Percentiles rank a stretch among this genome's conserved stretches.
Evolutionary conservation across 2,113 vertebrate genomes (phyloP).

Genomic region (Esox niger): DNA sequence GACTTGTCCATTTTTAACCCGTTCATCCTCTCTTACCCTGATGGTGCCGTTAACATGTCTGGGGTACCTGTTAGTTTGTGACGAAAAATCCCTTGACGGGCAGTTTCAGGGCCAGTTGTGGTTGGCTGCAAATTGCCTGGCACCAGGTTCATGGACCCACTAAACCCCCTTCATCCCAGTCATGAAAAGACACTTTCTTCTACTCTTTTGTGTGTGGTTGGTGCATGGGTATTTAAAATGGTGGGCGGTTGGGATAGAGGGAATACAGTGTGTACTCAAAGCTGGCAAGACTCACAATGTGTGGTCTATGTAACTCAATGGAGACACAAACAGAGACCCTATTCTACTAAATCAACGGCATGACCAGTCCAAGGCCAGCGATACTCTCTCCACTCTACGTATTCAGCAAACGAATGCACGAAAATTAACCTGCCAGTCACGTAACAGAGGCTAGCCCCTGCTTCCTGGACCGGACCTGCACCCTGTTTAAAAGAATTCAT

Average conservation of each 20-base stretch:
- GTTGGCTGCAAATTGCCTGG: slow-evolving; percentile 49
- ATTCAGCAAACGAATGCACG: slow-evolving; percentile 54
- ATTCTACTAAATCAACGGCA: slow-evolving; percentile 57
- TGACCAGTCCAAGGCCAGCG: slow-evolving; percentile 56
- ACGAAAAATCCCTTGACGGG: slow-evolving; percentile 38
- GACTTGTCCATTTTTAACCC: neutral
- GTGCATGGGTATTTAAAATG: slow-evolving; percentile 44
- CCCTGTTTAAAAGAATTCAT: slow-evolving; percentile 32
- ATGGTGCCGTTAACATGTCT: neutral
- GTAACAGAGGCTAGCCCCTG: slow-evolving; percentile 11
- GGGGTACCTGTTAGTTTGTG: slow-evolving; percentile 43
- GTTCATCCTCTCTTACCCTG: slow-evolving; percentile 1
- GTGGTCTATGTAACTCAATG: slow-evolving; percentile 55
- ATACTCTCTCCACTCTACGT: slow-evolving; percentile 54
- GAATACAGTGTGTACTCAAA: slow-evolving; percentile 63
- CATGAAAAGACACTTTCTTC: slow-evolving; percentile 74
- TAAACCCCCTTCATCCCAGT: slow-evolving; percentile 37
- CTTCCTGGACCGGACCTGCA: neutral
- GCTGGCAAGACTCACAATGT: slow-evolving; percentile 64
- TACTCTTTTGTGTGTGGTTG: slow-evolving; percentile 51
- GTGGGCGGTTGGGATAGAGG: slow-evolving; percentile 36
- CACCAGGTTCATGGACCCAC: slow-evolving; percentile 51
- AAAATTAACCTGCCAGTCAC: slow-evolving; percentile 55
- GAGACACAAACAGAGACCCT: slow-evolving; percentile 66
- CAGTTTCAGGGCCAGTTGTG: slow-evolving; percentile 50